Conservation (phyloP, 1,140 invertebrate species). For the Papilio polytes region DNA sequence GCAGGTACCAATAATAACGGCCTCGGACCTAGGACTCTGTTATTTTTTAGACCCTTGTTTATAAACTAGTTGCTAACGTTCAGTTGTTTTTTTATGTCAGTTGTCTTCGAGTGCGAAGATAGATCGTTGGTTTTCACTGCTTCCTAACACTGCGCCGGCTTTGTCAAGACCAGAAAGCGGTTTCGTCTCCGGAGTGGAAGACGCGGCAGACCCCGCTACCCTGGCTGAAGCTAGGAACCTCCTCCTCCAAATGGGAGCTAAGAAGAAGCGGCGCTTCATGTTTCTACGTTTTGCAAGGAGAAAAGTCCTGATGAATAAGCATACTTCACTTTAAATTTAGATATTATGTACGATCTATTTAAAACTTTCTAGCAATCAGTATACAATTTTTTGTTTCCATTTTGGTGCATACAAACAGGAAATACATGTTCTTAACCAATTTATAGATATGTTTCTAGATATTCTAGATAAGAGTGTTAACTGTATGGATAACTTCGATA, state of each 20-base stretch:
- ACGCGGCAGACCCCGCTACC: constrained; percentile 72
- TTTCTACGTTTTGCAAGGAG: constrained; percentile 86
- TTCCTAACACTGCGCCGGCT: constrained; percentile 84
- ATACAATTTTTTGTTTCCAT: not conserved
- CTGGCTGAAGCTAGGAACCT: constrained; percentile 75
- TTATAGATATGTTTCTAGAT: not conserved
- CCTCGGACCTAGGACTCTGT: no score
- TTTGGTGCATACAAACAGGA: not conserved
- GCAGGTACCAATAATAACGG: no score
- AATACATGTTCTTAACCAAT: not conserved
- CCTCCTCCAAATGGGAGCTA: constrained; percentile 86
- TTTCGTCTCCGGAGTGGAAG: constrained; percentile 87
- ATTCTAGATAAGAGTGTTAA: no score
- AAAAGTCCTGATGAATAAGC: constrained; percentile 74
- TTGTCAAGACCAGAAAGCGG: constrained; percentile 89
- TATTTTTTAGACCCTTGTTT: not conserved
- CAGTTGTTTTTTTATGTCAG: constrained; percentile 68
- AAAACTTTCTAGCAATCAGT: constrained; percentile 20
- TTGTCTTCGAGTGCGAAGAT: constrained; percentile 89
- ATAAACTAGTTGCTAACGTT: not conserved
- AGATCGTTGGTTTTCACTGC: constrained; percentile 89
- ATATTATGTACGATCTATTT: constrained; percentile 41
- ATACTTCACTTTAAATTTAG: constrained; percentile 67
- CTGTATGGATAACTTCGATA: no score
- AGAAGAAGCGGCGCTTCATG: constrained; percentile 87